Evolutionary conservation across 2,113 vertebrate species (phyloP).

Genomic region (Ardeotis arabs): DNA sequence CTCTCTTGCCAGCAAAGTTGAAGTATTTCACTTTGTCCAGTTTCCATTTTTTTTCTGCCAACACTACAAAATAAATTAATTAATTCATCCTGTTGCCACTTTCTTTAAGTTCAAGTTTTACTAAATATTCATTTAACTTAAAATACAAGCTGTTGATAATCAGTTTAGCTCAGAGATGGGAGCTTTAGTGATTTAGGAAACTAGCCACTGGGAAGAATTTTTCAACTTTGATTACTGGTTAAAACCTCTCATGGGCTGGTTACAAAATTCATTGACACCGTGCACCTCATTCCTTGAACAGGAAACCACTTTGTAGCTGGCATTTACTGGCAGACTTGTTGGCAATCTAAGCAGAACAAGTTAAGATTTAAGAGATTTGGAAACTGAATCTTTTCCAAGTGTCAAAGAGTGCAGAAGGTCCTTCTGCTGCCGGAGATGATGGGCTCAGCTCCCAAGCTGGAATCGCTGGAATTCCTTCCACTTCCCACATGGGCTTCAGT

Average conservation of each 20-base stretch:
- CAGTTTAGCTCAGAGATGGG: not conserved
- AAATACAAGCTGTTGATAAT: not conserved
- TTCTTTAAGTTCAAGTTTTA: slow-evolving; percentile 1
- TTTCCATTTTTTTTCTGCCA: slow-evolving; percentile 8
- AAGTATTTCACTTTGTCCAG: slow-evolving; percentile 13
- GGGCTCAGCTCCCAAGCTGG: not conserved
- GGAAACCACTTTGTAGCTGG: not conserved
- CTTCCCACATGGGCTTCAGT: not conserved
- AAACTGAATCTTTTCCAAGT: not conserved
- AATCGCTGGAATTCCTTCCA: not conserved
- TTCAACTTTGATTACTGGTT: not conserved
- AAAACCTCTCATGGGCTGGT: not conserved
- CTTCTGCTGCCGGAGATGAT: not conserved
- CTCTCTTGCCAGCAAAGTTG: not conserved
- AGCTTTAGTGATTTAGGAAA: not conserved
- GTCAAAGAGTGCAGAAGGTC: not conserved
- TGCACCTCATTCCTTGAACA: not conserved
- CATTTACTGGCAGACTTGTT: not conserved
- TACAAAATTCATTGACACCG: slow-evolving; percentile 10
- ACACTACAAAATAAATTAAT: not conserved
- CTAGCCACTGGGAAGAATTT: not conserved
- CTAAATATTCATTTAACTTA: not conserved
- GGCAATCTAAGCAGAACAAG: not conserved
- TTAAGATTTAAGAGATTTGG: not conserved
- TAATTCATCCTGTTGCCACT: not conserved